Percentiles rank a stretch among this genome's conserved stretches.
Conservation (phyloP, 2,113 vertebrate species). For the Garra rufa region DNA sequence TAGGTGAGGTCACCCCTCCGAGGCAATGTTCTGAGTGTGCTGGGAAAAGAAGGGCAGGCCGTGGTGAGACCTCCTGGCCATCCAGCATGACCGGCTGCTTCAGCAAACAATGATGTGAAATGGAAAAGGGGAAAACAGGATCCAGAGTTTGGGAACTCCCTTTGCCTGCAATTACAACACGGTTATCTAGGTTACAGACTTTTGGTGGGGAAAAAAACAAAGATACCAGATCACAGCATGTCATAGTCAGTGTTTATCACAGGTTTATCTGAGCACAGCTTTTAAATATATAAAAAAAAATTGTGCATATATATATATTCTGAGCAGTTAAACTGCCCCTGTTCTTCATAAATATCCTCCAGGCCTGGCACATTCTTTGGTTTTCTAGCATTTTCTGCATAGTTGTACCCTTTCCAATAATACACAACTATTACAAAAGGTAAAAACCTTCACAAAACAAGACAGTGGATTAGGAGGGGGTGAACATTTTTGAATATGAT, state of each 20-base stretch:
- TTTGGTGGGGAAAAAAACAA: slow-evolving; percentile 29
- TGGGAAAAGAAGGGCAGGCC: background rate
- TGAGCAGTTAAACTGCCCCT: background rate
- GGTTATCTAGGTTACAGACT: slow-evolving; percentile 14
- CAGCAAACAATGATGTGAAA: slow-evolving; percentile 55
- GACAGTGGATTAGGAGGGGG: background rate
- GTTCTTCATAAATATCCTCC: background rate
- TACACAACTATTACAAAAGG: background rate
- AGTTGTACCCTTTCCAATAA: background rate
- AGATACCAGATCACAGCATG: slow-evolving; percentile 20
- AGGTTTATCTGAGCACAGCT: background rate
- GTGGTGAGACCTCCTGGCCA: slow-evolving; percentile 11
- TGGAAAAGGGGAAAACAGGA: slow-evolving; percentile 56
- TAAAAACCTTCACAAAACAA: background rate
- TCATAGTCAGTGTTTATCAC: slow-evolving; percentile 4
- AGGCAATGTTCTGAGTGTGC: background rate
- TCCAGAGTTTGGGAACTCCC: slow-evolving; percentile 55
- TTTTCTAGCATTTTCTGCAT: background rate
- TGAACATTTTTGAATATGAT: background rate
- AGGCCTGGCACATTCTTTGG: background rate
- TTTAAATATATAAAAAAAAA: background rate
- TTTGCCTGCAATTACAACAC: slow-evolving; percentile 23
- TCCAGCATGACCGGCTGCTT: slow-evolving; percentile 41
- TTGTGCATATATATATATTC: background rate
- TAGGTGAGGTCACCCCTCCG: slow-evolving; percentile 6